Percentiles rank a stretch among this genome's conserved stretches.
These are phyloP conservation scores for Hirundichthys speculiger DNA, from an alignment of 2,113 vertebrate genomes.

Conservation along the genomic window DNA sequence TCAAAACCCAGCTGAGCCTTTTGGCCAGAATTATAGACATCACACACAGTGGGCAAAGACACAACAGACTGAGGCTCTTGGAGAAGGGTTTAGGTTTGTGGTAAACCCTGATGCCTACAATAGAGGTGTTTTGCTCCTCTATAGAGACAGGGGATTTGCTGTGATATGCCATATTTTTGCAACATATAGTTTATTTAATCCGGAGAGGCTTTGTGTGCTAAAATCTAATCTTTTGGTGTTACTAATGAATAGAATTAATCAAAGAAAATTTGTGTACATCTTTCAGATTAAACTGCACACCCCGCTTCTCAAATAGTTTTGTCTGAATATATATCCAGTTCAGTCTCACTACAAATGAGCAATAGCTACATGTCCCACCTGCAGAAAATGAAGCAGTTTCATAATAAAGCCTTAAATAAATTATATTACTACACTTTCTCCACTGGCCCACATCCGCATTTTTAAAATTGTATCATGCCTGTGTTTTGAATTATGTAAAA, in stretches of 20 bases:
- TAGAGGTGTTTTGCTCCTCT: slow-evolving; percentile 19
- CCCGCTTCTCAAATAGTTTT: too few species aligned
- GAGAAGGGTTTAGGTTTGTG: slow-evolving; percentile 40
- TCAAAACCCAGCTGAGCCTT: slow-evolving; percentile 71
- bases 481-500: too few species aligned
- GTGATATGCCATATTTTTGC: slow-evolving; percentile 13
- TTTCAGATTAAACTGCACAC: too few species aligned
- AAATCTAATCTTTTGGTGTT: not conserved
- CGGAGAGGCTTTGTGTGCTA: not conserved
- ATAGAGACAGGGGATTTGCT: slow-evolving; percentile 10
- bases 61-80: slow-evolving; percentile 47
- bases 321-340: too few species aligned
- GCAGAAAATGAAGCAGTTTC: too few species aligned
- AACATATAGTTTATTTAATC: not conserved
- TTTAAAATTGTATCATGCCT: too few species aligned
- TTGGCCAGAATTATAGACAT: slow-evolving; percentile 54
- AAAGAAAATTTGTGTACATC: not conserved
- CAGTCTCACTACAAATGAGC: too few species aligned
- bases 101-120: slow-evolving; percentile 28
- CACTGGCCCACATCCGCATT: too few species aligned
- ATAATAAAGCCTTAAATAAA: too few species aligned
- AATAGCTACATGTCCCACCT: too few species aligned
- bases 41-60: slow-evolving; percentile 55
- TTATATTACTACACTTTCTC: too few species aligned
- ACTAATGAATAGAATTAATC: not conserved